Percentiles rank a stretch among this genome's conserved stretches.
These are phyloP conservation scores for Ectemnius continuus DNA, from an alignment of 2,888 invertebrate species.

Conservation along the genomic window DNA sequence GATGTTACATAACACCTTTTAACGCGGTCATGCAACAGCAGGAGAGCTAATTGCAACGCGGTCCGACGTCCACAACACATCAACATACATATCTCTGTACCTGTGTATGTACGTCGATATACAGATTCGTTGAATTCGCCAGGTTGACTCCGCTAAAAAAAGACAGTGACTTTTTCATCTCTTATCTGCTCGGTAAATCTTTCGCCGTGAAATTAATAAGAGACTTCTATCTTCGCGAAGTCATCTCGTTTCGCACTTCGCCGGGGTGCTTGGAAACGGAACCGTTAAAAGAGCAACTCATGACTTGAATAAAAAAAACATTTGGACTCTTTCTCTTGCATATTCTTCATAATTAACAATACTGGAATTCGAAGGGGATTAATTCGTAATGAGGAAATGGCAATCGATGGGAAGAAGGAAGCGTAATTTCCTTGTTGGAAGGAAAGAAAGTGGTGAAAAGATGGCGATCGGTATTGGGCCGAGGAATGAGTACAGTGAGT, in stretches of 20 bases:
- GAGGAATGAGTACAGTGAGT: conserved; percentile 12
- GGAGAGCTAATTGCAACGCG: conserved; percentile 37
- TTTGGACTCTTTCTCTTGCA: too few species aligned
- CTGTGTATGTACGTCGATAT: neutral
- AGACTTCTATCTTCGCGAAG: too few species aligned
- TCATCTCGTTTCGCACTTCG: too few species aligned
- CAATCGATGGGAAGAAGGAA: too few species aligned
- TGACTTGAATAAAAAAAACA: too few species aligned
- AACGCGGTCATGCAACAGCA: conserved; percentile 20
- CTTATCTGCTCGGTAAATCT: neutral
- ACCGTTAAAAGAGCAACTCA: too few species aligned
- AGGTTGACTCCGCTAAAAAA: conserved; percentile 14
- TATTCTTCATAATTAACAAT: too few species aligned
- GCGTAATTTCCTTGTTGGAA: neutral
- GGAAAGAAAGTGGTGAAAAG: conserved; percentile 14
- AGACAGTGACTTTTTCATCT: neutral
- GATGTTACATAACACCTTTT: conserved; percentile 40
- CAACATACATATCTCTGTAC: conserved; percentile 17
- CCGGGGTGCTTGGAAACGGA: too few species aligned
- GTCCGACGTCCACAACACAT: conserved; percentile 34
- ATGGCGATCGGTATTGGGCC: neutral
- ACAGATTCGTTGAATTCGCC: conserved; percentile 18
- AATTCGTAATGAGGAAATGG: too few species aligned
- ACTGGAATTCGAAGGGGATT: too few species aligned
- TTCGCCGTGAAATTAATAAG: conserved; percentile 9